A percentile compares a stretch with the other conserved stretches of the same genome.
Conservation (phyloP, 2,113 vertebrate species). For the Aegithalos caudatus region DNA sequence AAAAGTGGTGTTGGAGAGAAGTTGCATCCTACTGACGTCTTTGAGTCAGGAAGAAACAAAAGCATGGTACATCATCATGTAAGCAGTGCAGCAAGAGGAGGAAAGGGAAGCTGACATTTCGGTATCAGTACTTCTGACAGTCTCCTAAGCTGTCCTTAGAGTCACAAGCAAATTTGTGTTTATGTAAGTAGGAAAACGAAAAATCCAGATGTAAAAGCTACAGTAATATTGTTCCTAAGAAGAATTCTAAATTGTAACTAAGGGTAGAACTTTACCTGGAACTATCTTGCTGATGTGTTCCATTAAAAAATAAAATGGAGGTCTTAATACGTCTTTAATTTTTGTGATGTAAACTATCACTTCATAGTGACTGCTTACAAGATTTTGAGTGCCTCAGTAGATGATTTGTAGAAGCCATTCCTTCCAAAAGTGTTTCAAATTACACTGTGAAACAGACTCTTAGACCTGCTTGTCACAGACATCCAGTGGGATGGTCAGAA, state of each 20-base stretch:
- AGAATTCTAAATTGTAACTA: background rate
- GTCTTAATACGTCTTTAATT: background rate
- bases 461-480: background rate
- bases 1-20: background rate
- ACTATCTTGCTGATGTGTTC: background rate
- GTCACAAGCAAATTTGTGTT: background rate
- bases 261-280: background rate
- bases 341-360: background rate
- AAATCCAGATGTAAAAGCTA: background rate
- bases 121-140: background rate
- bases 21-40: background rate
- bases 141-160: background rate
- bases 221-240: background rate
- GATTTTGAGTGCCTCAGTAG: background rate
- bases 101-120: background rate
- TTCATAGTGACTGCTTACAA: background rate
- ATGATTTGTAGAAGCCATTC: background rate
- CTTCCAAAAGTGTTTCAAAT: background rate
- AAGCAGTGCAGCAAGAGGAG: background rate
- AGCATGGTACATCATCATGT: background rate
- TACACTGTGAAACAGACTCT: background rate
- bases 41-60: background rate
- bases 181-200: background rate
- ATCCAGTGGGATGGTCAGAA: background rate
- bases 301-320: background rate